Evolutionary conservation across 2,888 invertebrate genomes (phyloP).

Genomic region (Lacanobia oleracea): DNA sequence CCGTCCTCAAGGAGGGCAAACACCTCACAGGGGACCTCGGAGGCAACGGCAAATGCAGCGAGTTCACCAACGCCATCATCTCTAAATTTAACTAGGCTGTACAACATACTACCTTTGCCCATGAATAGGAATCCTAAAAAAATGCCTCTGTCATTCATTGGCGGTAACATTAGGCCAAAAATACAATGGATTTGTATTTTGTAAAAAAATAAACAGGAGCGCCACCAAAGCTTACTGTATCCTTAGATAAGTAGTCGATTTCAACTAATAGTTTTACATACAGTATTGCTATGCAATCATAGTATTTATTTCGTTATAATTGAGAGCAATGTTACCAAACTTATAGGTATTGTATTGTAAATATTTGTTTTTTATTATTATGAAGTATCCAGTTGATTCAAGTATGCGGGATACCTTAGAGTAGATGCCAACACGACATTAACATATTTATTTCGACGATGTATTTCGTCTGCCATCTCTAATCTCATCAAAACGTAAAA

Average conservation of each 20-base stretch:
- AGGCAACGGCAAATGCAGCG: conserved; percentile 98
- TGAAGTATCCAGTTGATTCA: conserved; percentile 40
- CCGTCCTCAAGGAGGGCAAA: conserved; percentile 96
- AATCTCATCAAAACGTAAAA: conserved; percentile 50
- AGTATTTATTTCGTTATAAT: conserved; percentile 65
- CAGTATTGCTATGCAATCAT: conserved; percentile 71
- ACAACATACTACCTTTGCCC: conserved; percentile 44
- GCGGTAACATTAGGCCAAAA: conserved; percentile 23
- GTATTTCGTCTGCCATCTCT: conserved; percentile 45
- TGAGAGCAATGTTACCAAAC: conserved; percentile 66
- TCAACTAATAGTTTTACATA: conserved; percentile 66
- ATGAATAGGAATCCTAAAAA: conserved; percentile 11
- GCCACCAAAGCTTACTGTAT: conserved; percentile 60
- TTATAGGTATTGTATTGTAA: conserved; percentile 64
- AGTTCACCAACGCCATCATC: conserved; percentile 98
- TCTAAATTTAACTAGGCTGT: conserved; percentile 81
- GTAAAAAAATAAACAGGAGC: conserved; percentile 41
- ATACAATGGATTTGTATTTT: conserved; percentile 58
- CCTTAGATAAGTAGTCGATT: conserved; percentile 62
- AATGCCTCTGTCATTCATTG: conserved; percentile 39
- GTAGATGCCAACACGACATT: conserved; percentile 47
- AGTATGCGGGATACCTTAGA: conserved; percentile 44
- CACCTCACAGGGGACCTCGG: conserved; percentile 98
- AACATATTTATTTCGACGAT: conserved; percentile 54
- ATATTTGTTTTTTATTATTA: conserved; percentile 62